Evolutionary conservation across 2,888 invertebrate genomes (phyloP), one percentile per base, ranked within the genome.

Genomic region (Polydrusus tereticollis): DNA sequence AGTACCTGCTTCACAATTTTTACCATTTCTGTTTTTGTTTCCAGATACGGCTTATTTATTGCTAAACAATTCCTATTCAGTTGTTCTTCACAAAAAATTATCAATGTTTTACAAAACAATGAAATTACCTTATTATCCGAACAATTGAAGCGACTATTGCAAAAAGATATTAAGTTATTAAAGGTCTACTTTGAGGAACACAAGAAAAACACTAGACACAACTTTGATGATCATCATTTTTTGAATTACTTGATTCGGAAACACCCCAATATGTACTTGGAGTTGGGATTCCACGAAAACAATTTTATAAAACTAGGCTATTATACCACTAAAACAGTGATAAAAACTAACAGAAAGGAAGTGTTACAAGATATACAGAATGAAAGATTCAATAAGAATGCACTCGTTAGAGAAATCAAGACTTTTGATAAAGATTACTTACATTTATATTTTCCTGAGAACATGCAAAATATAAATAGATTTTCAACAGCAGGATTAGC

Each of bases 21-120:
- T 5, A 26, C 7, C n/a, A n/a, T 26, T 26, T 38, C 5, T 14
- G 1, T 47, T 20, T 20, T 21, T 36, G 38, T 33, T 77, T 78
- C 57, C 36, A 78, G 79, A 41, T 81, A 81, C 77, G 80, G 80
- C 8, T 10, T 75, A 26, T 67, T 64, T 38, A 47, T 70, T 21
- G 78, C 80, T 21, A 14, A 68, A 45, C 52, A 72, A 18, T 29
- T 80, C 18, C 62, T 81, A 18, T 75, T 78, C 36, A 77, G 69
- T 43, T 81, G 80, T 55, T 77, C 75, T 69, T 41, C 58, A 12
- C 20, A 41, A 0, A 80, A 78, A 75, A 77, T 80, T 26, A 50
- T 62, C 21, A 43, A 72, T 16, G 41, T 75, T 21, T 47, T 78
- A n/a, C 45, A 38, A 18, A 72, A 73, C 8, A 65, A 77, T 43